These are phyloP conservation scores for Linyphia triangularis DNA, from an alignment of 2,888 invertebrate genomes.

Conservation along the genomic window DNA sequence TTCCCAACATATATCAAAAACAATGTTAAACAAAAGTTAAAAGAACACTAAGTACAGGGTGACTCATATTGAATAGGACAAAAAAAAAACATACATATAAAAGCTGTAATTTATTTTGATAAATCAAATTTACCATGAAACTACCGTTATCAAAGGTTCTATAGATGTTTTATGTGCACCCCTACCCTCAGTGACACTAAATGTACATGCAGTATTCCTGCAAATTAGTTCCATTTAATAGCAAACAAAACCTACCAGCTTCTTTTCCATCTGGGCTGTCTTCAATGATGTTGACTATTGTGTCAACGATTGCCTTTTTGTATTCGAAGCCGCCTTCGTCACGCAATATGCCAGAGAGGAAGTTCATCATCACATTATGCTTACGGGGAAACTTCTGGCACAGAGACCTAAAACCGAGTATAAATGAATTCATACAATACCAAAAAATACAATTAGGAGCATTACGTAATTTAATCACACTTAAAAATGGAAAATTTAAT, in stretches of 20 bases:
- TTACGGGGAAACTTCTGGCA: slow-evolving; percentile 98
- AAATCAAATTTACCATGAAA: too few relatives aligned
- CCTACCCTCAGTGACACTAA: neutral
- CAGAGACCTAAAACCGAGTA: slow-evolving; percentile 83
- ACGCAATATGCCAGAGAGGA: slow-evolving; percentile 96
- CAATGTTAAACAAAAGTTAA: too few relatives aligned
- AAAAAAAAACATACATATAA: too few relatives aligned
- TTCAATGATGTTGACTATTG: slow-evolving; percentile 97
- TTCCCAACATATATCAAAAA: too few relatives aligned
- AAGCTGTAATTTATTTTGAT: too few relatives aligned
- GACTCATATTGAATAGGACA: too few relatives aligned
- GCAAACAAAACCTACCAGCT: slow-evolving; percentile 83
- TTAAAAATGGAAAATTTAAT: neutral
- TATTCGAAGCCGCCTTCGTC: slow-evolving; percentile 98
- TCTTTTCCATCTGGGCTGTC: slow-evolving; percentile 99
- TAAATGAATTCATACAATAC: neutral
- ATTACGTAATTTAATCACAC: too few relatives aligned
- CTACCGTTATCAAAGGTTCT: too few relatives aligned
- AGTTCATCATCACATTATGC: slow-evolving; percentile 96
- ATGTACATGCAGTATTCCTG: neutral
- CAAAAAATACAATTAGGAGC: neutral
- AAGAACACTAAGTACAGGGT: too few relatives aligned
- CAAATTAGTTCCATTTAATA: too few relatives aligned
- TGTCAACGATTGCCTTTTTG: slow-evolving; percentile 98
- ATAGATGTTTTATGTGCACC: too few relatives aligned